phyloP scores from a whole-genome alignment of 2,888 invertebrate species.

The Oligia latruncula region DNA sequence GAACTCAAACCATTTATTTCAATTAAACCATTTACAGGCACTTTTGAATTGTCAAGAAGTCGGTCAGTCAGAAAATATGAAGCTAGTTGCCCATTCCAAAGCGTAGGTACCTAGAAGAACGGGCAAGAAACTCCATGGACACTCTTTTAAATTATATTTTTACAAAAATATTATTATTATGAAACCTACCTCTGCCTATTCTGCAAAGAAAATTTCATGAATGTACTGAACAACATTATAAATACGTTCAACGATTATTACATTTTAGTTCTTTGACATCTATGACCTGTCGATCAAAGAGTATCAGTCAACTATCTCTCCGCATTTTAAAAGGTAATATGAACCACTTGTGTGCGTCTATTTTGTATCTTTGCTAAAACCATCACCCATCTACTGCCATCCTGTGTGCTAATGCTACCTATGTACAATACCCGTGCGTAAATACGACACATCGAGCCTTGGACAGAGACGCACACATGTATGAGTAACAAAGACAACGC shows the following conservation, averaged over 20 bases:
- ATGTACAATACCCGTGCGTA: neutral
- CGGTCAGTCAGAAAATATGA: no score
- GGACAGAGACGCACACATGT: neutral
- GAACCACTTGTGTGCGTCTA: conserved; percentile 37
- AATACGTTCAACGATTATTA: neutral
- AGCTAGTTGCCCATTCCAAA: no score
- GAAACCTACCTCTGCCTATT: neutral
- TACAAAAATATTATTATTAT: no score
- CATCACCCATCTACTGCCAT: conserved; percentile 39
- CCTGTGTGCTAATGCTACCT: conserved; percentile 38
- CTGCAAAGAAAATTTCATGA: neutral
- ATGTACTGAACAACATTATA: neutral
- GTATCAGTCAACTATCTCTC: conserved; percentile 12
- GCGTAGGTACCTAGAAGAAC: no score
- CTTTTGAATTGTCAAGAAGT: no score
- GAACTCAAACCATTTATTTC: no score
- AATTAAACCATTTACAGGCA: no score
- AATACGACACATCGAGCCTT: conserved; percentile 6
- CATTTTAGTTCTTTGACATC: neutral
- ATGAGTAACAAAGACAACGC: neutral
- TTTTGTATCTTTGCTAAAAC: conserved; percentile 21
- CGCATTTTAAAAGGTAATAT: conserved; percentile 44
- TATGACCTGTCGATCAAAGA: conserved; percentile 32
- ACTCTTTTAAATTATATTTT: no score
- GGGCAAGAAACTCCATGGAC: no score